Conservation (phyloP, 2,888 invertebrate species). For the Pedicia rivosa region DNA sequence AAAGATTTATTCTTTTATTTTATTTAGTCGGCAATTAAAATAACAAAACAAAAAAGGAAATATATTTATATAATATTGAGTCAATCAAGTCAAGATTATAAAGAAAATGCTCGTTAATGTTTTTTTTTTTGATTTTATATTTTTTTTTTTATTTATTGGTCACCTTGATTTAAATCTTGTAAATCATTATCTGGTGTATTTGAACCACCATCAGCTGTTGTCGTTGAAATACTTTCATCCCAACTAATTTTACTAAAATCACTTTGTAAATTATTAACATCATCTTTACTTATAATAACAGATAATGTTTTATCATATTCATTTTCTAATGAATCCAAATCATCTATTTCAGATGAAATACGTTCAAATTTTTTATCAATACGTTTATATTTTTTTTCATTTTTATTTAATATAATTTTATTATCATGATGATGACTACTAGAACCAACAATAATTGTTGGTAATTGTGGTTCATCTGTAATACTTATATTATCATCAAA, state of each 20-base stretch:
- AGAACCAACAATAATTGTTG: slow-evolving; percentile 5
- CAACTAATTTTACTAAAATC: slow-evolving; percentile 32
- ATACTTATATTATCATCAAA: slow-evolving; percentile 30
- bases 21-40: too few relatives aligned
- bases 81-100: too few relatives aligned
- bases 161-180: slow-evolving; percentile 24
- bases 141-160: too few relatives aligned
- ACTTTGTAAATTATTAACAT: slow-evolving; percentile 27
- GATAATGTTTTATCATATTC: slow-evolving; percentile 18
- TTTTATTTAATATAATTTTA: background rate
- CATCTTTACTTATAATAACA: slow-evolving; percentile 23
- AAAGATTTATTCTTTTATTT: too few relatives aligned
- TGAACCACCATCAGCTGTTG: slow-evolving; percentile 27
- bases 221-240: slow-evolving; percentile 29
- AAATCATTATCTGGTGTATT: slow-evolving; percentile 30
- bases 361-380: slow-evolving; percentile 28
- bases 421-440: slow-evolving; percentile 6
- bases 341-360: slow-evolving; percentile 22
- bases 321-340: slow-evolving; percentile 21
- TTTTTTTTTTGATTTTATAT: too few relatives aligned
- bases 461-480: slow-evolving; percentile 24
- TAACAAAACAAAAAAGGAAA: too few relatives aligned
- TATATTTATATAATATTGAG: too few relatives aligned
- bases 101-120: too few relatives aligned
- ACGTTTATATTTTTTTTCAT: slow-evolving; percentile 13